Percentiles rank a stretch among this genome's conserved stretches.
Conservation (phyloP, 2,113 vertebrate species). For the rabbit (Oryctolagus cuniculus) region DNA sequence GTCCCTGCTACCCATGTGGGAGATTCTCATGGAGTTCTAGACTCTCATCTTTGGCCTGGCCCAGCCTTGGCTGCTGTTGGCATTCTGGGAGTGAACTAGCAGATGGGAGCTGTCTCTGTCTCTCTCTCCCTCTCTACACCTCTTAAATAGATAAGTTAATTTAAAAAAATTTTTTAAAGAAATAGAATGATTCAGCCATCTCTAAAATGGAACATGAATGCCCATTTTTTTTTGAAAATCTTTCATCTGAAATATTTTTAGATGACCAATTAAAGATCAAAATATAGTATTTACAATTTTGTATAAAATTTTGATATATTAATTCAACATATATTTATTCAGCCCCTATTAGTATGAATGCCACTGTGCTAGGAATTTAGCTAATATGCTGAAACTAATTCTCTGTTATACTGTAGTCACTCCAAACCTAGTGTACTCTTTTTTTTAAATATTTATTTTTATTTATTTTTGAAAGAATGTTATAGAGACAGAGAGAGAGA, state of each 20-base stretch:
- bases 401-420: background rate
- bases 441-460: too few relatives aligned
- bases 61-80: too few relatives aligned
- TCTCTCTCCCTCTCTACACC: too few relatives aligned
- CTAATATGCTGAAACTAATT: background rate
- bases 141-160: too few relatives aligned
- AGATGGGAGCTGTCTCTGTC: too few relatives aligned
- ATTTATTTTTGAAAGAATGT: too few relatives aligned
- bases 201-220: background rate
- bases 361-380: background rate
- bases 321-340: background rate
- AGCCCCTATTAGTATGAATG: background rate
- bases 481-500: too few relatives aligned
- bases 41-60: too few relatives aligned
- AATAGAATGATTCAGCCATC: background rate
- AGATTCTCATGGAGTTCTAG: too few relatives aligned
- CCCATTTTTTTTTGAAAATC: background rate
- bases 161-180: too few relatives aligned
- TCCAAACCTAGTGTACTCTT: background rate
- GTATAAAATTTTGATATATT: background rate
- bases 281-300: slow-evolving; percentile 1
- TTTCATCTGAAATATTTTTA: background rate
- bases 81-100: too few relatives aligned
- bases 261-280: background rate
- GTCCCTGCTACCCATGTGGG: too few relatives aligned